Percentiles rank a stretch among this genome's conserved stretches.
These are phyloP conservation scores for Basileuterus tristriatus DNA, from an alignment of 2,797 vertebrate genomes.

Conservation along the genomic window DNA sequence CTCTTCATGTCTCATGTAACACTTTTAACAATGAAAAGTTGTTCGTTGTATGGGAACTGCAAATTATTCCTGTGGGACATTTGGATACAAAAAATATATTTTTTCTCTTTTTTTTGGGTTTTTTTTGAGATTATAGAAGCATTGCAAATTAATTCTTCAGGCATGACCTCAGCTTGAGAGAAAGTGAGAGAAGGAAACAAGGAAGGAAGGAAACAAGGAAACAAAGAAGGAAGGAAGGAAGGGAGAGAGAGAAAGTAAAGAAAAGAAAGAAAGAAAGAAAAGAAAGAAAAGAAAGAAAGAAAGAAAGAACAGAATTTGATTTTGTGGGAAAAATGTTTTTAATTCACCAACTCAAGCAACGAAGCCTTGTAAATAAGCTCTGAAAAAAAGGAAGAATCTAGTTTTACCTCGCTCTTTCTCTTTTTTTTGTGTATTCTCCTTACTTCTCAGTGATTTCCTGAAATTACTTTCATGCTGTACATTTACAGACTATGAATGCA, in stretches of 20 bases:
- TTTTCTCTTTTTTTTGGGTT: neutral
- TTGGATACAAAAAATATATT: neutral
- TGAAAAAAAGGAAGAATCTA: neutral
- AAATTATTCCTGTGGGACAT: neutral
- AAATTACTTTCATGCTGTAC: neutral
- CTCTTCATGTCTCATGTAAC: neutral
- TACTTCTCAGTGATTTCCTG: neutral
- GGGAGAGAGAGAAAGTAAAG: too few species aligned
- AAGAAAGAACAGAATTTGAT: too few species aligned
- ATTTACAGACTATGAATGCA: neutral
- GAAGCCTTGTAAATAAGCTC: neutral
- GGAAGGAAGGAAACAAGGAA: neutral
- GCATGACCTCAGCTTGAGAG: too few species aligned
- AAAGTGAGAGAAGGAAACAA: too few species aligned
- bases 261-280: too few species aligned
- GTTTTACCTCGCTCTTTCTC: accelerated
- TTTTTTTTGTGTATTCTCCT: neutral
- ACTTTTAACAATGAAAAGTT: neutral
- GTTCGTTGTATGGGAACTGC: neutral
- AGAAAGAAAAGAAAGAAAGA: too few species aligned
- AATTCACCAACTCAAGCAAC: neutral
- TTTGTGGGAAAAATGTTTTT: neutral
- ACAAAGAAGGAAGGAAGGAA: too few species aligned
- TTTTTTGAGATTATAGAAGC: neutral
- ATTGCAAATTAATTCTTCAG: neutral